Percentiles rank a stretch among this genome's conserved stretches.
Evolutionary conservation across 2,888 invertebrate genomes (phyloP).

Genomic region (Rhamnusium bicolor): DNA sequence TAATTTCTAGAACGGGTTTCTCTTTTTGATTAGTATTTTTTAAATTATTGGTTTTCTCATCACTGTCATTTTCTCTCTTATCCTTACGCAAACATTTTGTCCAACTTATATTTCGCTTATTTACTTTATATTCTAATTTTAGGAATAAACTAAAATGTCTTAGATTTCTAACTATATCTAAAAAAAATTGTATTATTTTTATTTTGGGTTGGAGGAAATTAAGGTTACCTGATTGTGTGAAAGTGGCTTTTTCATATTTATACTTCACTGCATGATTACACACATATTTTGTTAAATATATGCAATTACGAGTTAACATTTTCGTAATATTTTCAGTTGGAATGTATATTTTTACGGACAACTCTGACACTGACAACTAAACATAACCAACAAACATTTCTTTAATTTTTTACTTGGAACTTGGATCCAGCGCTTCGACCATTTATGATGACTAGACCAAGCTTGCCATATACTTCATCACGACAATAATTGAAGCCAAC

Average conservation of each 20-base stretch:
- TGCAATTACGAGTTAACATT: constrained; percentile 59
- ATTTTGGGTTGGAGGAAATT: neutral
- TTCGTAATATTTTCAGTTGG: constrained; percentile 31
- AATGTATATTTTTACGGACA: neutral
- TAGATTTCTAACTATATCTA: constrained; percentile 36
- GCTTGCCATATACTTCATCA: no score
- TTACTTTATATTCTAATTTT: constrained; percentile 39
- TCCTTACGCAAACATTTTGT: constrained; percentile 39
- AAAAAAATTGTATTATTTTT: constrained; percentile 42
- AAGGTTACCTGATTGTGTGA: constrained; percentile 36
- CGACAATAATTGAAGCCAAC: no score
- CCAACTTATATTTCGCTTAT: constrained; percentile 45
- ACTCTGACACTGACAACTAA: neutral
- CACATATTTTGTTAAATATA: constrained; percentile 55
- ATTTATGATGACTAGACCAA: no score
- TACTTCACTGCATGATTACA: constrained; percentile 52
- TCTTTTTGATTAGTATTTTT: constrained; percentile 36
- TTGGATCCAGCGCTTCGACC: no score
- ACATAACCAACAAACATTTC: constrained; percentile 1
- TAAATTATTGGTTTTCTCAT: neutral
- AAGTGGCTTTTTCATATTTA: constrained; percentile 38
- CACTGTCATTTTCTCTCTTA: constrained; percentile 26
- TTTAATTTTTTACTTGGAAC: no score
- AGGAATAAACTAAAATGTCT: constrained; percentile 52
- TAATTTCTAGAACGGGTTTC: constrained; percentile 42